A percentile compares a stretch with the other conserved stretches of the same genome.
phyloP scores from a whole-genome alignment of 2,888 invertebrate genomes.

The Cosmia pyralina region DNA sequence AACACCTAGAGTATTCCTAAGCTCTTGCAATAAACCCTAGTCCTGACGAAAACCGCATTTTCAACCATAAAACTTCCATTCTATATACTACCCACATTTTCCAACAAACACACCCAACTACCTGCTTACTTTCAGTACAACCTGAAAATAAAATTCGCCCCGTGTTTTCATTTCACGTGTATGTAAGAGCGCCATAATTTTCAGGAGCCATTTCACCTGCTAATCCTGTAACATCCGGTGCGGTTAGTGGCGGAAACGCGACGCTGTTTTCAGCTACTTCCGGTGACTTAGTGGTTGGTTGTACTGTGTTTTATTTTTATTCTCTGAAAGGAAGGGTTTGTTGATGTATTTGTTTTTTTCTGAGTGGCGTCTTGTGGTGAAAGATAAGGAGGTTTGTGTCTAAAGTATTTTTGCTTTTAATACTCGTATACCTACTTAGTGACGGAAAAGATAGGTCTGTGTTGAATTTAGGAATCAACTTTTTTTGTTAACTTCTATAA shows the following conservation, averaged over 20 bases:
- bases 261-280: slow-evolving; percentile 75
- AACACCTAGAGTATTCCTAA: background rate
- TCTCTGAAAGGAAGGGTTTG: slow-evolving; percentile 16
- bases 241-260: slow-evolving; percentile 70
- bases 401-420: background rate
- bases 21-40: background rate
- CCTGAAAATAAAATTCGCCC: slow-evolving; percentile 55
- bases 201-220: slow-evolving; percentile 62
- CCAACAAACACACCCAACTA: background rate
- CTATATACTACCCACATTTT: slow-evolving; percentile 4
- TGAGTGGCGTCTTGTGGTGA: slow-evolving; percentile 6
- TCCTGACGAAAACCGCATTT: slow-evolving; percentile 6
- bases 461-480: too few species aligned
- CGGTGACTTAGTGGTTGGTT: slow-evolving; percentile 70
- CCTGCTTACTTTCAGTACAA: slow-evolving; percentile 26
- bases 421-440: too few species aligned
- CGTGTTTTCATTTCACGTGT: slow-evolving; percentile 55
- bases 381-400: background rate
- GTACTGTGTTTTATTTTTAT: slow-evolving; percentile 65
- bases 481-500: too few species aligned
- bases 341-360: slow-evolving; percentile 18
- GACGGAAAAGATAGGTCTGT: too few species aligned
- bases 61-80: slow-evolving; percentile 1
- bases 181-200: slow-evolving; percentile 62
- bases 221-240: slow-evolving; percentile 63